Evolutionary conservation across 2,113 vertebrate species (phyloP).

Genomic region (Thalassarche chlororhynchos): DNA sequence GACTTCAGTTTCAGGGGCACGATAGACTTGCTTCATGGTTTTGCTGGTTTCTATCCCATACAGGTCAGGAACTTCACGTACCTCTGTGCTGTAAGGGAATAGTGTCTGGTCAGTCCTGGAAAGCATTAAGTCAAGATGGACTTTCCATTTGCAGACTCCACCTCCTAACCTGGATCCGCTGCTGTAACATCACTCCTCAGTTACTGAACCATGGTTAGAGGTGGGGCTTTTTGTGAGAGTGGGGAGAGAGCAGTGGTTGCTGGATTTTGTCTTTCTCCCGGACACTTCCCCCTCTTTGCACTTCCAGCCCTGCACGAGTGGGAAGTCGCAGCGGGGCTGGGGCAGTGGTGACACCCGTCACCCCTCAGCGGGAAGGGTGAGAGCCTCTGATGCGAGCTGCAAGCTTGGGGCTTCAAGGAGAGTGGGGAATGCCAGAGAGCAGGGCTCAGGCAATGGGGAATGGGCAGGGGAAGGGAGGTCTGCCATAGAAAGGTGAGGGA

Average conservation of each 20-base stretch:
- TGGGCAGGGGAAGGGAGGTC: not conserved
- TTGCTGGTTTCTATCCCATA: not conserved
- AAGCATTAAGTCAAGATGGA: not conserved
- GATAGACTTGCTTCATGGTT: not conserved
- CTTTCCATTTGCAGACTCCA: not conserved
- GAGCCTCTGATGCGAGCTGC: fast-evolving
- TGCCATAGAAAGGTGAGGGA: not conserved
- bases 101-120: not conserved
- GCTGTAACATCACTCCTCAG: not conserved
- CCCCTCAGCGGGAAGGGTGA: not conserved
- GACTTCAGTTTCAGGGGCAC: not conserved
- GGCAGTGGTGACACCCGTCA: fast-evolving
- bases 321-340: not conserved
- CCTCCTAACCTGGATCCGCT: not conserved
- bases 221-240: not conserved
- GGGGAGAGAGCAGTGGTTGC: not conserved
- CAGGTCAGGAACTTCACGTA: not conserved
- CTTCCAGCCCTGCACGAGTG: not conserved
- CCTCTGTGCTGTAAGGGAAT: not conserved
- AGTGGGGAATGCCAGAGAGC: not conserved
- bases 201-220: not conserved
- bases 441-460: not conserved
- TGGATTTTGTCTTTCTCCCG: not conserved
- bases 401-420: not conserved
- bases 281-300: not conserved